Conservation (phyloP, 2,113 vertebrate genomes). For the Anolis sagrei region DNA sequence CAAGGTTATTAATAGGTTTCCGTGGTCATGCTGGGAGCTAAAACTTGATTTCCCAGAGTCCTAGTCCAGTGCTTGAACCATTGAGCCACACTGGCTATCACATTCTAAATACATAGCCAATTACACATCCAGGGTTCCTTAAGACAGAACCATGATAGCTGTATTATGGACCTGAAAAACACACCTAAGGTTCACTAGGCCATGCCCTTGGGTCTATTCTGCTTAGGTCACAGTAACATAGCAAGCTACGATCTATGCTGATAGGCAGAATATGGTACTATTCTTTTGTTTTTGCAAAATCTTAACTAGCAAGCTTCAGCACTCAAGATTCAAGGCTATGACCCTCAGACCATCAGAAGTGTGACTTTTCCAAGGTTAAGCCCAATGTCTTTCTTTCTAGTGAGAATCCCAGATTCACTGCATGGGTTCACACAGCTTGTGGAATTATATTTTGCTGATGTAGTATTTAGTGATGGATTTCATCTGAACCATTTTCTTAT, state of each 20-base stretch:
- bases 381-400: not conserved
- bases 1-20: too few species aligned
- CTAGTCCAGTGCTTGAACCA: too few species aligned
- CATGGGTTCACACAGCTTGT: not conserved
- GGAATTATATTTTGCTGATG: not conserved
- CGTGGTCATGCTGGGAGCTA: too few species aligned
- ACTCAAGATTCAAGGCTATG: not conserved
- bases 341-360: not conserved
- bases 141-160: too few species aligned
- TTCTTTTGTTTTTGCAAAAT: not conserved
- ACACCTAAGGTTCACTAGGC: not conserved
- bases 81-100: too few species aligned
- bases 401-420: not conserved
- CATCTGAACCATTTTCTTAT: not conserved
- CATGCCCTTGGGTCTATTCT: not conserved
- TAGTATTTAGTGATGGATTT: not conserved
- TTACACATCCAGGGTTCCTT: too few species aligned
- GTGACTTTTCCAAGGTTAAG: not conserved
- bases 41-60: too few species aligned
- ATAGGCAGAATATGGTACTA: not conserved
- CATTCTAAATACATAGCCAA: too few species aligned
- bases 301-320: not conserved
- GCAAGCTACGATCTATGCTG: not conserved
- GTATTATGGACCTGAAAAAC: too few species aligned
- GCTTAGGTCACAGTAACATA: not conserved